Conservation (phyloP, 2,797 vertebrate genomes). For the Characodon lateralis region DNA sequence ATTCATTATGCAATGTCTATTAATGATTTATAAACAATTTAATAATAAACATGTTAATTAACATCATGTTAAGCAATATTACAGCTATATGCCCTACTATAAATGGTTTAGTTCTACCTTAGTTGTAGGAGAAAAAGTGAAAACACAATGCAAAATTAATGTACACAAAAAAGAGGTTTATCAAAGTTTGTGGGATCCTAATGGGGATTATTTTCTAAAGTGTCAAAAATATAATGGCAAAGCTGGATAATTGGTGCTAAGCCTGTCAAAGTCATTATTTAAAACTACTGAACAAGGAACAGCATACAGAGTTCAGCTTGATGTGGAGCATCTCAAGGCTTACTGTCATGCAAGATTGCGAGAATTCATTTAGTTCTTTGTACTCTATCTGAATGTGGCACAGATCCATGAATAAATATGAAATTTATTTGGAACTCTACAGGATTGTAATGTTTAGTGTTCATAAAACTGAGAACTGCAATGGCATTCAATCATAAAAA, state of each 20-base stretch:
- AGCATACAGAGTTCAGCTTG: background rate
- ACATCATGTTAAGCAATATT: too few relatives aligned
- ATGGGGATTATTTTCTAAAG: background rate
- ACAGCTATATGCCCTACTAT: too few relatives aligned
- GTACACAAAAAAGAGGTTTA: too few relatives aligned
- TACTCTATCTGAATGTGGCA: background rate
- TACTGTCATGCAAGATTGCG: background rate
- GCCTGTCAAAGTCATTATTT: slow-evolving; percentile 16
- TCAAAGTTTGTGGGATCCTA: background rate
- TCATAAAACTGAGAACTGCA: background rate
- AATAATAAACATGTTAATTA: too few relatives aligned
- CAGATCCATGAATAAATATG: background rate
- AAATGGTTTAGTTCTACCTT: too few relatives aligned
- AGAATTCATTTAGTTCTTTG: slow-evolving; percentile 4
- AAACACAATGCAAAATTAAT: background rate
- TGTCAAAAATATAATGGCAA: background rate
- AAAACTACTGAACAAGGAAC: slow-evolving; percentile 4
- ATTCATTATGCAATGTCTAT: too few relatives aligned
- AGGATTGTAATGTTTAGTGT: background rate
- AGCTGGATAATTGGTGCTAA: background rate
- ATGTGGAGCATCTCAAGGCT: slow-evolving; percentile 1
- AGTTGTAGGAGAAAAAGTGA: background rate
- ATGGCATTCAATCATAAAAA: too few relatives aligned
- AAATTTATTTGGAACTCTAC: background rate
- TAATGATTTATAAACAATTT: too few relatives aligned